Percentiles rank a stretch among this genome's conserved stretches.
Evolutionary conservation across 2,888 invertebrate genomes (phyloP).

Genomic region (Melikaiella ostensackeni): DNA sequence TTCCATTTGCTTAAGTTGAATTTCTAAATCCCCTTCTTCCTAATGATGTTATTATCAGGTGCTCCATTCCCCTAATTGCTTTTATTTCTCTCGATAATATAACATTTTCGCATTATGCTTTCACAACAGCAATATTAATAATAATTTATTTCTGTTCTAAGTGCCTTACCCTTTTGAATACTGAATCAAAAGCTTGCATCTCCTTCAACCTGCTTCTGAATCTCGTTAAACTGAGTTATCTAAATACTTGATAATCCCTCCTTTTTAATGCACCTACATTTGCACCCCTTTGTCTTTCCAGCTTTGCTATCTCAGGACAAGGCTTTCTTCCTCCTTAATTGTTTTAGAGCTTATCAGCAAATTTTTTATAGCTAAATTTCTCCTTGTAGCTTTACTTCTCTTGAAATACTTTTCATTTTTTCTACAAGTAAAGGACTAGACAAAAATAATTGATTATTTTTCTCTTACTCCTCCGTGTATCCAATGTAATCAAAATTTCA

Average conservation of each 20-base stretch:
- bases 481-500: neutral
- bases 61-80: no score
- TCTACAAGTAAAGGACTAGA: neutral
- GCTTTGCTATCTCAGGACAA: slow-evolving; percentile 9
- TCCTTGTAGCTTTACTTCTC: neutral
- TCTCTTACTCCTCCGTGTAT: neutral
- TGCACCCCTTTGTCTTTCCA: slow-evolving; percentile 16
- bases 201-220: neutral
- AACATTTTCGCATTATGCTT: neutral
- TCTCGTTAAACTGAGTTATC: slow-evolving; percentile 31
- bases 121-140: neutral
- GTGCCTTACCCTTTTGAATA: neutral
- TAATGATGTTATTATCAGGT: no score
- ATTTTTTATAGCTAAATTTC: neutral
- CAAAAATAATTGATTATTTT: neutral
- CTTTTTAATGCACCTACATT: slow-evolving; percentile 9
- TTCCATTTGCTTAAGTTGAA: no score
- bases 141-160: neutral
- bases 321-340: slow-evolving; percentile 3
- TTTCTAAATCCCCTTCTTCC: no score
- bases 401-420: neutral
- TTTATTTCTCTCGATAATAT: no score
- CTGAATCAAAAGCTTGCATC: slow-evolving; percentile 4
- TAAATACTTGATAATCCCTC: slow-evolving; percentile 28
- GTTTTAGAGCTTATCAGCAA: neutral